Evolutionary conservation across 2,888 invertebrate species (phyloP), one percentile per base, ranked within the genome.

Genomic region (Eubasilissa splendida): DNA sequence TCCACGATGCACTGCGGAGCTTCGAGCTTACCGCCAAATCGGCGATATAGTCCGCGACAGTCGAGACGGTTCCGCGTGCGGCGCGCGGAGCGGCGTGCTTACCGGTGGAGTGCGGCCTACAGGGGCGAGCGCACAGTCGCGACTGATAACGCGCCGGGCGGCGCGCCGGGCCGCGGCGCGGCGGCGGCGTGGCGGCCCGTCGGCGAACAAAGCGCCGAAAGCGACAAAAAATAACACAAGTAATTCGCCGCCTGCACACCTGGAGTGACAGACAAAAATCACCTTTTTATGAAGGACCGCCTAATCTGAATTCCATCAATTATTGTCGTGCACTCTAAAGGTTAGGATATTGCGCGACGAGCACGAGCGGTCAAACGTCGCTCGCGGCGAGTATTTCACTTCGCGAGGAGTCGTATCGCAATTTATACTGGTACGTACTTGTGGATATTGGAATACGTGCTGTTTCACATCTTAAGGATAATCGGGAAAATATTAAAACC

Each of bases 141-240:
- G 77, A 77, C 77, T 70, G 77, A 73, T 73, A 73, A 73, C 56
- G 58, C 42, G 42, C 56, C 42, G 59, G 12, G 73, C 56, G 73
- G 33, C 56, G 73, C 42, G 50, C 5, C 56, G 31, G 54, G 52
- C 2, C 42, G 73, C 12, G 14, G 50, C 50, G 58, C 50, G n/a
- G 7, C 54, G 31, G 31, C 22, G 22, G 70, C 71, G 31, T 56
- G 9, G 14, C 54, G 52, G 10, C 56, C 56, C 5, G 71, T 31
- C 71, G 31, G 54, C 33, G 71, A 10, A 14, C 68, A 14, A n/a
- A 22, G 22, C 60, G 60, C 60, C 60, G 9, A 70, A 70, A 70
- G 14, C 7, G 22, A 68, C 50, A 42, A 68, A 68, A 68, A 68
- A 11, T 12, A 68, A 14, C 22, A 8, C 22, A 53, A 53, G 22